Evolutionary conservation across 2,888 invertebrate genomes (phyloP).

Genomic region (Chymomyza procnemis): DNA sequence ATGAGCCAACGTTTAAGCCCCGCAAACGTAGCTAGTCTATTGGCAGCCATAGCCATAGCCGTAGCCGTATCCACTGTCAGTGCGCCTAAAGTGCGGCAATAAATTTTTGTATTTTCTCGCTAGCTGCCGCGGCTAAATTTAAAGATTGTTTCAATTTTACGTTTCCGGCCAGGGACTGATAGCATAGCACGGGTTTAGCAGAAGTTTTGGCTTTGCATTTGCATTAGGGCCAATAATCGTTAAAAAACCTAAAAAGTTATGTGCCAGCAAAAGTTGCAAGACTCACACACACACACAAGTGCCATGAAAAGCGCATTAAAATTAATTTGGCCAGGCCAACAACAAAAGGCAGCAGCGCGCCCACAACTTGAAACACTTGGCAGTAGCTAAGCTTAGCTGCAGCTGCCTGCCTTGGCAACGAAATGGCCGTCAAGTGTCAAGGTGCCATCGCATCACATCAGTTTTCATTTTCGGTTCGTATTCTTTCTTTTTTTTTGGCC

Average conservation of each 20-base stretch:
- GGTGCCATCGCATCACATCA: constrained; percentile 65
- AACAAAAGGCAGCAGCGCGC: not conserved
- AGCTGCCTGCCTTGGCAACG: not conserved
- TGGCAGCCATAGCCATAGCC: too few relatives aligned
- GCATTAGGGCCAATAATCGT: constrained; percentile 70
- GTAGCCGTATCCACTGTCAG: not conserved
- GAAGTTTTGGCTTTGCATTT: constrained; percentile 33
- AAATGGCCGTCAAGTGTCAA: constrained; percentile 36
- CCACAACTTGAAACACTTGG: not conserved
- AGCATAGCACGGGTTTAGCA: not conserved
- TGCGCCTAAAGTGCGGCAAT: constrained; percentile 39
- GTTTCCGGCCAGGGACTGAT: not conserved
- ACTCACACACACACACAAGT: not conserved
- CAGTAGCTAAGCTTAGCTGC: not conserved
- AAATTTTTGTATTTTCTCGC: constrained; percentile 62
- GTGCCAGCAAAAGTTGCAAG: constrained; percentile 35
- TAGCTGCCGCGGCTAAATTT: constrained; percentile 59
- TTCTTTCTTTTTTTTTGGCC: not conserved
- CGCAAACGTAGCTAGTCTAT: too few relatives aligned
- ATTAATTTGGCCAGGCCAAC: constrained; percentile 60
- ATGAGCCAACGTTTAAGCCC: constrained; percentile 70
- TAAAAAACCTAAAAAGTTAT: constrained; percentile 68
- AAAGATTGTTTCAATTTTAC: constrained; percentile 58
- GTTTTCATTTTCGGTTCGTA: constrained; percentile 56
- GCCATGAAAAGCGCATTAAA: constrained; percentile 71